Base-by-base conservation (phyloP, 53 echinoderm and acorn worm species). In the Paracentrotus lividus region DNA sequence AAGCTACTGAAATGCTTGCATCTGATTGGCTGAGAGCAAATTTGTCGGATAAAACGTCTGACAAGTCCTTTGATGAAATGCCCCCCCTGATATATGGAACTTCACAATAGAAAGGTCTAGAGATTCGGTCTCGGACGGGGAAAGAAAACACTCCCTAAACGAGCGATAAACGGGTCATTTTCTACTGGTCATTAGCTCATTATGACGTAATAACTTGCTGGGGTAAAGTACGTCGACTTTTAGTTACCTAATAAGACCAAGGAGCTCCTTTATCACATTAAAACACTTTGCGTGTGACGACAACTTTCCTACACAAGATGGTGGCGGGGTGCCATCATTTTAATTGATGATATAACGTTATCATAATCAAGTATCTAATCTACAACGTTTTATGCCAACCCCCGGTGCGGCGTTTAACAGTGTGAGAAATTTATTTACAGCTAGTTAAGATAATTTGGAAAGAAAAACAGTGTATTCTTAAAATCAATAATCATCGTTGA, bases 141-240 rank as follows among this genome's bases (percentile, higher is more conserved):
- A 15, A n/a, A n/a, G n/a, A n/a, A n/a, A 15, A n/a, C 57, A 57
- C 57, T 13, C 16, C 40, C 72, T 38, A 18, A 14, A 72, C 21
- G 40, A 72, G 72, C 20, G 18, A 72, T 72, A 21, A 69, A 69
- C 34, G 5, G 16, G 64, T 9, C 64, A 38, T 69, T 69, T 38
- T 36, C 15, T 7, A 29, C 34, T 18, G 38, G 72, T 69, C 34
- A 69, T 69, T 69, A 34, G 16, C 36, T 38, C 16, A 69, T 69
- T 69, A 38, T 38, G 72, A 69, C 34, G 72, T 69, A 36, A 69
- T 34, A 34, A 69, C 72, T 69, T 69, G n/a, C n/a, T n/a, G 72
- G 72, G 38, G 4, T 69, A 69, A 69, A 69, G 72, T 69, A 69
- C 72, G 36, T 64, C 31, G 64, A 64, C 64, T 57, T 21, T 57